Percentiles rank a stretch among this genome's conserved stretches.
Conservation (phyloP, 2,113 vertebrate genomes). For the Cercopithecus mona region DNA sequence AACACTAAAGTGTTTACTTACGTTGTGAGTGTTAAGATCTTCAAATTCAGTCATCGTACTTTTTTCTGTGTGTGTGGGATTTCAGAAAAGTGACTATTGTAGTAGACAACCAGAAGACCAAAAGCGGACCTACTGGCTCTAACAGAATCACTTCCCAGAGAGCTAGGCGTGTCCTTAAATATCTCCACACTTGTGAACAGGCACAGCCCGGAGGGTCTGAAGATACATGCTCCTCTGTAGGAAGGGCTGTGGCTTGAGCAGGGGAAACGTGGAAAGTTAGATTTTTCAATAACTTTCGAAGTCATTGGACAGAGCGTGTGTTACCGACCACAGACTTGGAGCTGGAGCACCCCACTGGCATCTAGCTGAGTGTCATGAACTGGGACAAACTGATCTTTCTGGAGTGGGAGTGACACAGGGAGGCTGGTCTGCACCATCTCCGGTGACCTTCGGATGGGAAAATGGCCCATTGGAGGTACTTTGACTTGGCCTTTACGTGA, state of each 20-base stretch:
- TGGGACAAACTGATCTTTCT: accelerated
- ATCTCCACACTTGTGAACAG: accelerated
- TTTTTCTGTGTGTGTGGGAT: background rate
- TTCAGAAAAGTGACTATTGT: background rate
- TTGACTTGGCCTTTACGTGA: too few species aligned
- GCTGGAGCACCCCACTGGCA: accelerated
- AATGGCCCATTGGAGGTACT: accelerated
- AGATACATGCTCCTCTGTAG: accelerated
- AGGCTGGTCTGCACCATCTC: accelerated
- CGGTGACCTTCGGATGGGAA: accelerated
- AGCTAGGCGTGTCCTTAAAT: background rate
- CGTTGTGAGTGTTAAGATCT: background rate
- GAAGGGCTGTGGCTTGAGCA: background rate
- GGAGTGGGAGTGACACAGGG: accelerated
- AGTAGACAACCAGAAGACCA: background rate
- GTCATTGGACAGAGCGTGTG: accelerated
- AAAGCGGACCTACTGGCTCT: background rate
- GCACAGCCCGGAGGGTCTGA: accelerated
- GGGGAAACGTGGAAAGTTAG: accelerated
- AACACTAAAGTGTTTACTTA: too few species aligned
- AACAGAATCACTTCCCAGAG: background rate
- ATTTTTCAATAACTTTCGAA: background rate
- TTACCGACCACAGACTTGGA: accelerated
- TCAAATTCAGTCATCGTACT: too few species aligned
- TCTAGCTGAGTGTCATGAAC: accelerated